Conservation (phyloP, 2,888 invertebrate species). For the Epistrophe grossulariae region DNA sequence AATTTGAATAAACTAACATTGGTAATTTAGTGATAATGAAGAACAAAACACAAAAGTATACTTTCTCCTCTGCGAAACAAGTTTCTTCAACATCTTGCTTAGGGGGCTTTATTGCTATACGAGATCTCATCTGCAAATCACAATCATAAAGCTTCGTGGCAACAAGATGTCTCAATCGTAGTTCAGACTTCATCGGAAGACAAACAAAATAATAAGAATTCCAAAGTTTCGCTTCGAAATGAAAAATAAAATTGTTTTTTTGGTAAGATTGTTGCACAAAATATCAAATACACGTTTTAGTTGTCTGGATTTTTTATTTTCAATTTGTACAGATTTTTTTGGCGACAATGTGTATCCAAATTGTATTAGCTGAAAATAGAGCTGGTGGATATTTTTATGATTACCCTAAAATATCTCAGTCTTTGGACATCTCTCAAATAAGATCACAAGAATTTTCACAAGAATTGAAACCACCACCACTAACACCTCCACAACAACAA, state of each 20-base stretch:
- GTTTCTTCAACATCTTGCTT: conserved; percentile 38
- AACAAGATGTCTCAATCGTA: conserved; percentile 44
- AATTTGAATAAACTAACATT: conserved; percentile 36
- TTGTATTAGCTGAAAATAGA: conserved; percentile 7
- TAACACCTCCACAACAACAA: background rate
- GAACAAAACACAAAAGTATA: background rate
- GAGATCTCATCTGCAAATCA: background rate
- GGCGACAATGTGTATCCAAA: conserved; percentile 2
- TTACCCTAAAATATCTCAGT: conserved; percentile 1
- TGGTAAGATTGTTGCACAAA: conserved; percentile 44
- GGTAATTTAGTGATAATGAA: conserved; percentile 8
- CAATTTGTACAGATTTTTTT: conserved; percentile 42
- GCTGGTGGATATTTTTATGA: conserved; percentile 52
- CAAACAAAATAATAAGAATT: conserved; percentile 9
- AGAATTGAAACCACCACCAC: background rate
- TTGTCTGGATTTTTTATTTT: background rate
- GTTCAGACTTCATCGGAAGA: conserved; percentile 21
- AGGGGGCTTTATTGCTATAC: background rate
- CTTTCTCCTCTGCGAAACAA: conserved; percentile 41
- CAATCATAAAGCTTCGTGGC: background rate
- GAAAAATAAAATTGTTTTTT: conserved; percentile 47
- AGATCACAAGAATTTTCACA: conserved; percentile 9
- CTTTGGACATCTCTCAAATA: background rate
- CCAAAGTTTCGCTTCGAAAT: background rate
- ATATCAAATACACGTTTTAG: background rate